Base-by-base conservation (phyloP, 1,140 invertebrate genomes). In the Helicoverpa armigera region DNA sequence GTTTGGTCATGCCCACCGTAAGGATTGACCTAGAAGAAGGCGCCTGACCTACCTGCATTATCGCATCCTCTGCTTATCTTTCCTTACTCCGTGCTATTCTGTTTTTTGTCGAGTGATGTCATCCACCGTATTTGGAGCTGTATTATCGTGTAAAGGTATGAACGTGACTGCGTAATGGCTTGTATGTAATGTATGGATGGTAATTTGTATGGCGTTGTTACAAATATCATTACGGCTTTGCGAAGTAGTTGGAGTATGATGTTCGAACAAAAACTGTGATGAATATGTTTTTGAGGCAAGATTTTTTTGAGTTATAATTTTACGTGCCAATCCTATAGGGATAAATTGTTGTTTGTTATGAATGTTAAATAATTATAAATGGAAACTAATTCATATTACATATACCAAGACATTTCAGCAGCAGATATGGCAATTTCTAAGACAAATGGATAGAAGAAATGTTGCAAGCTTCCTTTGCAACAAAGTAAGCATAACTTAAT, bases 91-190 rank as follows among this genome's bases (percentile, higher is more conserved):
- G 23, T 56, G 65, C 56, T 67, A 67, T 74, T 63, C 67, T 51
- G 35, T 53, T 83, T 82, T 83, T 83, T 72, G 72, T 76, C 18
- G 18, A 48, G 70, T 83, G 82, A 74, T 74, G 82, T 83, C 82
- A 83, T 80, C 70, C 4, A 31, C 60, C 75, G 9, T 82, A 60
- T 75, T 61, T 69, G 76, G 75, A 65, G 2, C 50, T 53, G 51
- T 54, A 67, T 58, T 74, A 69, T 78, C 51, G 61, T 76, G 72
- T 76, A 75, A 82, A 75, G 54, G 70, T 65, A 75, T 48, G 48
- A 67, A 79, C 77, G 77, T 73, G 54, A 74, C 23, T 53, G 31
- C 18, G 77, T 82, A 82, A 82, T 75, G 77, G 67, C 56, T 43
- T 14, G 50, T 72, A 53, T 54, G 50, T 75, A 51, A 61, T 75